Conservation (phyloP, 2,113 vertebrate species). For the Ictidomys tridecemlineatus region DNA sequence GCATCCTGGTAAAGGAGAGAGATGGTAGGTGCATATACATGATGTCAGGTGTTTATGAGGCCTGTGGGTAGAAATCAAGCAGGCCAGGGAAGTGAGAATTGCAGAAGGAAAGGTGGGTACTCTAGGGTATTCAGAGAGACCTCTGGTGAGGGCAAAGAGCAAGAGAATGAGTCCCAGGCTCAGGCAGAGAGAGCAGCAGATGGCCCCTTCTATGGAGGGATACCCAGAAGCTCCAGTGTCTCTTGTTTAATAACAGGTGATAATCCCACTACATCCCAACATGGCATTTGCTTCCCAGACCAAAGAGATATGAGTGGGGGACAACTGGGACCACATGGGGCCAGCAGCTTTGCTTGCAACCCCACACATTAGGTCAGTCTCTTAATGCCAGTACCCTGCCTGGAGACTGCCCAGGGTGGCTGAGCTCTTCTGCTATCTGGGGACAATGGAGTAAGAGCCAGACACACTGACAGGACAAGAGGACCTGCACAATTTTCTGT, state of each 20-base stretch:
- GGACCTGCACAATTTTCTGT: background rate
- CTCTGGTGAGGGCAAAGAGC: background rate
- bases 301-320: background rate
- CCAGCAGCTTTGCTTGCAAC: background rate
- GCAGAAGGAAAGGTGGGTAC: background rate
- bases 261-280: background rate
- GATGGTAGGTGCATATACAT: background rate
- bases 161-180: background rate
- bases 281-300: background rate
- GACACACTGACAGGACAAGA: background rate
- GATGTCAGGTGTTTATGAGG: background rate
- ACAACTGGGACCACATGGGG: background rate
- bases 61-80: background rate
- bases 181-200: background rate
- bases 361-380: accelerated
- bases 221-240: background rate
- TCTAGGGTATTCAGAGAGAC: background rate
- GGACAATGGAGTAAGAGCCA: background rate
- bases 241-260: background rate
- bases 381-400: background rate
- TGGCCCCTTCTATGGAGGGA: background rate
- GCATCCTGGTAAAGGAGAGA: conserved; percentile 13
- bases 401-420: accelerated
- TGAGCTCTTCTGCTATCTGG: accelerated
- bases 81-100: too few species aligned